These are phyloP conservation scores for Mustela nigripes DNA, from an alignment of 2,113 vertebrate species.

Conservation along the genomic window DNA sequence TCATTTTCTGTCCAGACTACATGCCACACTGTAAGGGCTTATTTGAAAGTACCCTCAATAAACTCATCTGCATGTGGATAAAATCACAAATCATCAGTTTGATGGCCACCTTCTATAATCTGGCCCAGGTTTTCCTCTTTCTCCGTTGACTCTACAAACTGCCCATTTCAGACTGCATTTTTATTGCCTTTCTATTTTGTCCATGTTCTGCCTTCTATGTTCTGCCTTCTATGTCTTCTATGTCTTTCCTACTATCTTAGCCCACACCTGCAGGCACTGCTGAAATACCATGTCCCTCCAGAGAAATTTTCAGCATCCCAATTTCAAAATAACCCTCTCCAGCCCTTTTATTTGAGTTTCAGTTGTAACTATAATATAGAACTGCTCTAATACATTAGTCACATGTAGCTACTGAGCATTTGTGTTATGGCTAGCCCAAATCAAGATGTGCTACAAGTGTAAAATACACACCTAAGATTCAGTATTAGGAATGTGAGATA, in stretches of 20 bases:
- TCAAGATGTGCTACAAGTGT: not conserved
- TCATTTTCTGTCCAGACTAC: not conserved
- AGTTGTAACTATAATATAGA: not conserved
- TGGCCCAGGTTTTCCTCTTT: not conserved
- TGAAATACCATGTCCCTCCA: not conserved
- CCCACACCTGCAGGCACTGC: not conserved
- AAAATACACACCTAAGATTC: not conserved
- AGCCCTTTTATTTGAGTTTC: not conserved
- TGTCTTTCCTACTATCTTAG: not conserved
- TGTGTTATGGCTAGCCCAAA: not conserved
- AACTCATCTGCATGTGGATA: not conserved
- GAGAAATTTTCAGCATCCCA: not conserved
- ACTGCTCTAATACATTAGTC: not conserved
- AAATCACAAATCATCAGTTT: not conserved
- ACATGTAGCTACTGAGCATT: not conserved
- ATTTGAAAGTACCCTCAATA: not conserved
- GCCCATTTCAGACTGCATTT: not conserved
- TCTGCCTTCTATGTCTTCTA: not conserved
- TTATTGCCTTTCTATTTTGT: not conserved
- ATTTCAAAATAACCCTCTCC: not conserved
- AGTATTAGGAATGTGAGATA: not conserved
- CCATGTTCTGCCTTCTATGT: not conserved
- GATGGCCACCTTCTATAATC: not conserved
- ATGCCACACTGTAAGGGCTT: not conserved
- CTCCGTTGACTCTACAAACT: not conserved